These are phyloP conservation scores for Hymenopus coronatus DNA, from an alignment of 2,888 invertebrate species.

Conservation along the genomic window DNA sequence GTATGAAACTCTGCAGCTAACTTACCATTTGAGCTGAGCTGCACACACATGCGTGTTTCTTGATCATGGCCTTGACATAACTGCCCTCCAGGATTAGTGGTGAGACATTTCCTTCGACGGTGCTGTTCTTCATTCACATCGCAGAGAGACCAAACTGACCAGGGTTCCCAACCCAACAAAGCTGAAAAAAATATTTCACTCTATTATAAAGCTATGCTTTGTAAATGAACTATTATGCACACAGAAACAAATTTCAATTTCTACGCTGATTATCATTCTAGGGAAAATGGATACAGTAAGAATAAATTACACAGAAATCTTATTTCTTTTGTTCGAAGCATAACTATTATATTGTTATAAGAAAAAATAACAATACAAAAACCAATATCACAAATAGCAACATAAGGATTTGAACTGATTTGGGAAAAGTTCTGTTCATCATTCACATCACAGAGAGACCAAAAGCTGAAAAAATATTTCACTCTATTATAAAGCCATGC, in stretches of 20 bases:
- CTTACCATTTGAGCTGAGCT: conserved; percentile 44
- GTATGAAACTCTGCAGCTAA: background rate
- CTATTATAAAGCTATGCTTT: no score
- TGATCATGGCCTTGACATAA: conserved; percentile 68
- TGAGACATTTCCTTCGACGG: conserved; percentile 64
- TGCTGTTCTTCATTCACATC: conserved; percentile 64
- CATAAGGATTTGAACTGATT: no score
- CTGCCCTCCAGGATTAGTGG: conserved; percentile 52
- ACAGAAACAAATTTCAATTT: no score
- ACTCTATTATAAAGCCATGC: no score
- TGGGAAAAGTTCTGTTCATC: no score
- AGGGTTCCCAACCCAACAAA: conserved; percentile 69
- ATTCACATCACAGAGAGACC: conserved; percentile 63
- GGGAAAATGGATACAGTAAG: no score
- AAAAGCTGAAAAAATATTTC: conserved; percentile 59
- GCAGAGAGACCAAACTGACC: conserved; percentile 71
- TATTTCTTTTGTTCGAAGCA: no score
- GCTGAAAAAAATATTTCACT: conserved; percentile 46
- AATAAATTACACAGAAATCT: background rate
- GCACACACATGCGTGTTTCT: conserved; percentile 64
- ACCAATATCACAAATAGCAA: no score
- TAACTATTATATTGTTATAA: no score
- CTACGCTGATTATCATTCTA: no score
- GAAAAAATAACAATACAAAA: no score
- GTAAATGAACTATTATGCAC: no score